Conservation (phyloP, 2,797 vertebrate genomes). For the Pseudomugil tenellus region DNA sequence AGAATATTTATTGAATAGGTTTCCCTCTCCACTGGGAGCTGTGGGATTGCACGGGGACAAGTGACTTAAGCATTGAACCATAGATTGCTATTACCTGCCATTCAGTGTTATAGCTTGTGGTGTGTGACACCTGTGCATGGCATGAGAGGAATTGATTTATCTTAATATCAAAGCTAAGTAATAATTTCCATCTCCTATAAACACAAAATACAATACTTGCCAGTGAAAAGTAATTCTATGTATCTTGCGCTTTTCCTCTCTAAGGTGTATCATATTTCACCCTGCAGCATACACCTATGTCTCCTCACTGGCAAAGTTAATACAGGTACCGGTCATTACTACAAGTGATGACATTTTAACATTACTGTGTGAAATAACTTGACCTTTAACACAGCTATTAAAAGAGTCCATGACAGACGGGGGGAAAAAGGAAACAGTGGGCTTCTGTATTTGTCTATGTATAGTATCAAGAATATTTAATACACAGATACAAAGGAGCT, state of each 20-base stretch:
- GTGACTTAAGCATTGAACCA: slow-evolving; percentile 52
- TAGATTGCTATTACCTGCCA: slow-evolving; percentile 65
- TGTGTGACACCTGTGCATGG: slow-evolving; percentile 12
- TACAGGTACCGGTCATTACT: slow-evolving; percentile 79
- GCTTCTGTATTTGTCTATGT: slow-evolving; percentile 61
- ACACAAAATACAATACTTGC: slow-evolving; percentile 14
- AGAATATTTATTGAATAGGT: slow-evolving; percentile 85
- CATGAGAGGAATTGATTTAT: slow-evolving; percentile 2
- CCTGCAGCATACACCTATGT: slow-evolving; percentile 53
- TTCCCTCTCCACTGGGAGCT: slow-evolving; percentile 67
- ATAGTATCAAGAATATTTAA: slow-evolving; percentile 47
- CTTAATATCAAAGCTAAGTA: slow-evolving; percentile 9
- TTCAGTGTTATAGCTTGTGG: slow-evolving; percentile 30
- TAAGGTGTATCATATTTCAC: slow-evolving; percentile 70
- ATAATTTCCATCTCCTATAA: not conserved
- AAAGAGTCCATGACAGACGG: slow-evolving; percentile 76
- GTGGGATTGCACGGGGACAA: slow-evolving; percentile 71
- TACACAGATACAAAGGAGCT: slow-evolving; percentile 35
- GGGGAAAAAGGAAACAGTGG: slow-evolving; percentile 44
- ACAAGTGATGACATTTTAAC: slow-evolving; percentile 84
- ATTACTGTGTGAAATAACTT: slow-evolving; percentile 76
- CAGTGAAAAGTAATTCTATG: slow-evolving; percentile 4
- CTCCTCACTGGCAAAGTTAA: slow-evolving; percentile 64
- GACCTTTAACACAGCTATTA: slow-evolving; percentile 85
- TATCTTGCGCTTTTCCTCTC: slow-evolving; percentile 14